phyloP scores from a whole-genome alignment of 2,888 invertebrate species.

The Ornithoptera priamus region DNA sequence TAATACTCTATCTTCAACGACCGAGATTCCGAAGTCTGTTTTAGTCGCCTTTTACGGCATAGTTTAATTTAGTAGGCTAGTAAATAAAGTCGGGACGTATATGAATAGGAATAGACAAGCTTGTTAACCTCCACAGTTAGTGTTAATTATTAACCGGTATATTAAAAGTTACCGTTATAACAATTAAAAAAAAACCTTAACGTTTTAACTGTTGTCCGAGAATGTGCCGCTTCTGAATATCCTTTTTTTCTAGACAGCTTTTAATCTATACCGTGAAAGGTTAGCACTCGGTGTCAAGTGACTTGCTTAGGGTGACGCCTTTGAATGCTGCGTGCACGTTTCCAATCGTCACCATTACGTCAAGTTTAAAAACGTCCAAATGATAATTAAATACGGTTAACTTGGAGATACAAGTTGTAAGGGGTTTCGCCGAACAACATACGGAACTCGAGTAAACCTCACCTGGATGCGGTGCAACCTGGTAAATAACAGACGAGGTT shows the following conservation, averaged over 20 bases:
- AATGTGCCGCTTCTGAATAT: conserved; percentile 16
- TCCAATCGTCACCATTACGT: conserved; percentile 10
- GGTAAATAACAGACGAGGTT: too few species aligned
- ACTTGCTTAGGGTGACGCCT: conserved; percentile 46
- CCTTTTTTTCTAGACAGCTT: conserved; percentile 26
- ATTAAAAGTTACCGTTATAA: neutral
- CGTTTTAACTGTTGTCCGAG: conserved; percentile 9
- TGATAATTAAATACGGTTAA: neutral
- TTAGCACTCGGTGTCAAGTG: conserved; percentile 45
- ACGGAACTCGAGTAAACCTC: too few species aligned
- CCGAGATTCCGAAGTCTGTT: too few species aligned
- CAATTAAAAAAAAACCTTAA: neutral
- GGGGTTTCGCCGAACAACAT: too few species aligned
- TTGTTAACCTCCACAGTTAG: too few species aligned
- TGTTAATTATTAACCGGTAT: neutral
- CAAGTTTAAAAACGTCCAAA: neutral
- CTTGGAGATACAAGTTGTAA: too few species aligned
- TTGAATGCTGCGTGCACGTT: conserved; percentile 34
- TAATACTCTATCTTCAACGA: too few species aligned
- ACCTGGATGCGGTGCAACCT: too few species aligned
- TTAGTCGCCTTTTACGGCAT: too few species aligned
- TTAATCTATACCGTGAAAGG: conserved; percentile 36
- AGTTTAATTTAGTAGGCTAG: too few species aligned
- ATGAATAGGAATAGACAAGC: too few species aligned
- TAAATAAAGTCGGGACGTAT: too few species aligned